These are phyloP conservation scores for Heliocidaris tuberculata DNA, from an alignment of 35 echinoderm and acorn worm genomes.

Conservation along the genomic window DNA sequence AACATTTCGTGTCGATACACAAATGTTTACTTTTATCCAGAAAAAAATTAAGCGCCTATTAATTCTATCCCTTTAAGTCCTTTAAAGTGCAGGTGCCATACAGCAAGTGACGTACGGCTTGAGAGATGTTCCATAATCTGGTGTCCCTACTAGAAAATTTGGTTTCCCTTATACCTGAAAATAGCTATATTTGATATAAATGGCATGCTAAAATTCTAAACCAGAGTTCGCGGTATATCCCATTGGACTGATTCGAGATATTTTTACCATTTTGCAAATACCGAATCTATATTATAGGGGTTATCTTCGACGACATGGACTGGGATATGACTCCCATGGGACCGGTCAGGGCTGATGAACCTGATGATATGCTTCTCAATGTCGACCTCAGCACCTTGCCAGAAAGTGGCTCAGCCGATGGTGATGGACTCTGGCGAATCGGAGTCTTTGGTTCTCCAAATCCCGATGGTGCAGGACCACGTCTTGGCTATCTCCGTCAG, in stretches of 20 bases:
- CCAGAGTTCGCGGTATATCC: not conserved
- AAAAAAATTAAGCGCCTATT: too few species aligned
- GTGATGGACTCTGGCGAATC: constrained; percentile 70
- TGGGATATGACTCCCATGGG: constrained; percentile 70
- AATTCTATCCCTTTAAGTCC: too few species aligned
- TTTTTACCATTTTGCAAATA: not conserved
- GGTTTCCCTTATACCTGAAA: too few species aligned
- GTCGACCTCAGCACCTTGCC: constrained; percentile 61
- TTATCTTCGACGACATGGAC: constrained; percentile 72
- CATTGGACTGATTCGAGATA: not conserved
- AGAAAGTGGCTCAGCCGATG: constrained; percentile 54
- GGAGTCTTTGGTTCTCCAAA: constrained; percentile 63
- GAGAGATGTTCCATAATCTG: too few species aligned
- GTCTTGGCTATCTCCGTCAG: constrained; percentile 57
- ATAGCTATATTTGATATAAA: too few species aligned
- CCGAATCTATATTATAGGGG: constrained; percentile 48
- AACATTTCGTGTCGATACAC: too few species aligned
- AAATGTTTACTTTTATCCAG: too few species aligned
- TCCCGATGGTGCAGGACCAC: constrained; percentile 49
- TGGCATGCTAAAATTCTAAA: too few species aligned
- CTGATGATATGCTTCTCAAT: constrained; percentile 60
- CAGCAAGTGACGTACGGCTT: too few species aligned
- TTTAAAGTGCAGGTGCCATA: too few species aligned
- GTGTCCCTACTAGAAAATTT: too few species aligned
- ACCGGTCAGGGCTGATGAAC: constrained; percentile 50